Evolutionary conservation across 2,113 vertebrate species (phyloP).

Genomic region (Daboia siamensis): DNA sequence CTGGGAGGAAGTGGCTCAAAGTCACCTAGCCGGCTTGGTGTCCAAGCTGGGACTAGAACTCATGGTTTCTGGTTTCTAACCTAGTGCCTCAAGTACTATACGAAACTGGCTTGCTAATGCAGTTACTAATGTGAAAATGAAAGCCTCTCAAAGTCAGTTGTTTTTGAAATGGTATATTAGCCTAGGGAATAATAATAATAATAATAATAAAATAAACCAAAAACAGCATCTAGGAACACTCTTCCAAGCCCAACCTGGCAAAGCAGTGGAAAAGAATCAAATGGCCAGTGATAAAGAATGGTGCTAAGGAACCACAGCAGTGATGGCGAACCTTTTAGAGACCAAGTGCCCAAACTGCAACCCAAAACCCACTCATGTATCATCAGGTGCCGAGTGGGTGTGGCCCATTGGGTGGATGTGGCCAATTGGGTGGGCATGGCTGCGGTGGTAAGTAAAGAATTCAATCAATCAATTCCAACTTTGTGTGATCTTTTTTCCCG

Average conservation of each 20-base stretch:
- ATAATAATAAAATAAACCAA: background rate
- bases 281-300: background rate
- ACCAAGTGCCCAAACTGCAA: too few relatives aligned
- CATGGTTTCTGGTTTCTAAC: background rate
- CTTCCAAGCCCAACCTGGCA: background rate
- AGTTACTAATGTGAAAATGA: background rate
- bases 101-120: background rate
- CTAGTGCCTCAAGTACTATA: background rate
- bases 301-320: background rate
- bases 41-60: background rate
- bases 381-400: too few relatives aligned
- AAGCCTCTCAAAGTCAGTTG: background rate
- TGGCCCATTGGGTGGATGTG: too few relatives aligned
- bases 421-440: too few relatives aligned
- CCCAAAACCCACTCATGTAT: too few relatives aligned
- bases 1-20: background rate
- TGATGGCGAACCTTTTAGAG: too few relatives aligned
- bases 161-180: background rate
- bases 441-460: too few relatives aligned
- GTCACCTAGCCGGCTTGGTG: background rate
- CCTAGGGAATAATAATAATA: background rate
- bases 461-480: too few relatives aligned
- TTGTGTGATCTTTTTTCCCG: too few relatives aligned
- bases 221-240: background rate
- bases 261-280: background rate